Evolutionary conservation across 1,140 invertebrate species (phyloP), one percentile per base, ranked within the genome.

Genomic region (Diachasmimorpha longicaudata): DNA sequence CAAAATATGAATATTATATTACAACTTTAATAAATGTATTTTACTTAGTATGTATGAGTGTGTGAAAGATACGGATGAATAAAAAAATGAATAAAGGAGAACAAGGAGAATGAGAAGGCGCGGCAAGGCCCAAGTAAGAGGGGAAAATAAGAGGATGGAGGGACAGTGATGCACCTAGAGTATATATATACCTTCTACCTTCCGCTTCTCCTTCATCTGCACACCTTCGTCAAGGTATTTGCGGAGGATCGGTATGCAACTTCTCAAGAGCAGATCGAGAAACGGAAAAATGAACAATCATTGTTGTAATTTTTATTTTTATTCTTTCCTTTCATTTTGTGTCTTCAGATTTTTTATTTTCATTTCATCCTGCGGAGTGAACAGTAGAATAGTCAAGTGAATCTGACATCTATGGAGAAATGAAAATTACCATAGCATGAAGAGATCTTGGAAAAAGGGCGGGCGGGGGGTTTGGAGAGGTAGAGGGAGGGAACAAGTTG

Each of bases 1-100:
- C 31, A 39, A 68, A 68, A 68, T 68, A 39, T 39, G 66, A 68
- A 68, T 68, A 68, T 68, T 68, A 37, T 68, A 68, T 68, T 68
- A 68, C 66, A 68, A 68, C 25, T 68, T 68, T 68, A 37, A 37
- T 68, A 37, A 37, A 68, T 68, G 66, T 39, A 37, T 68, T 68
- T 68, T 19, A 37, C n/a, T 68, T 16, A 36, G 31, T 68, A 37
- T 68, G 36, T 39, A 39, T 68, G 31, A 37, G 16, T 68, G 31
- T 68, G 31, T 39, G 16, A 37, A 14, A 37, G 31, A 37, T 68
- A 39, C n/a, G 14, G 66, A 37, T 14, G 36, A 36, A 68, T n/a
- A 68, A 37, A 36, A 19, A 68, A 37, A 68, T 42, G 25, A 66
- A 66, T 25, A 68, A 68, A 37, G 13, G n/a, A n/a, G 25, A 68